Conservation (phyloP, 2,888 invertebrate genomes). For the Xylocampa areola region DNA sequence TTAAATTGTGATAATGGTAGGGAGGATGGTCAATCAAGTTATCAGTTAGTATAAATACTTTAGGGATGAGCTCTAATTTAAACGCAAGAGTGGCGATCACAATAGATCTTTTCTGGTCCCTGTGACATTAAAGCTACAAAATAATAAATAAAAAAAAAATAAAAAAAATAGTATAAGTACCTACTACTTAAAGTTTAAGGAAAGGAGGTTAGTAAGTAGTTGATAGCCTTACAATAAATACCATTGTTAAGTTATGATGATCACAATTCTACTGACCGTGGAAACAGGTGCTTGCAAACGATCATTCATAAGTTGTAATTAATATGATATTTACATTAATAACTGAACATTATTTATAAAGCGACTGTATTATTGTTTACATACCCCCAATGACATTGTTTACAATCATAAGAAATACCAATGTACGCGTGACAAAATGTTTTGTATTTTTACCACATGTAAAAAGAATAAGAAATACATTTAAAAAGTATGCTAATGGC, state of each 20-base stretch:
- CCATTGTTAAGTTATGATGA: neutral
- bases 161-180: too few relatives aligned
- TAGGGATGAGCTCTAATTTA: too few relatives aligned
- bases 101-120: too few relatives aligned
- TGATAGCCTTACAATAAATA: slow-evolving; percentile 1
- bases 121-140: too few relatives aligned
- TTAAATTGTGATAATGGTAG: too few relatives aligned
- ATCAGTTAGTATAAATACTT: too few relatives aligned
- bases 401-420: slow-evolving; percentile 3
- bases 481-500: slow-evolving; percentile 8
- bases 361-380: slow-evolving; percentile 7
- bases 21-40: too few relatives aligned
- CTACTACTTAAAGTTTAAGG: too few relatives aligned
- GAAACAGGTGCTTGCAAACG: neutral
- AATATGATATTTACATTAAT: neutral
- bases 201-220: too few relatives aligned
- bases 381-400: slow-evolving; percentile 10
- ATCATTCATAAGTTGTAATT: neutral
- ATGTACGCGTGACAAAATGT: slow-evolving; percentile 3
- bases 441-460: slow-evolving; percentile 4
- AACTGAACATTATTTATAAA: slow-evolving; percentile 6
- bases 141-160: too few relatives aligned
- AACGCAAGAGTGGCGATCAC: too few relatives aligned
- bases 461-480: slow-evolving; percentile 1
- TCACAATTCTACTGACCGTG: neutral